Conservation (phyloP, 1,140 invertebrate species). For the Dreissena rostriformis region DNA sequence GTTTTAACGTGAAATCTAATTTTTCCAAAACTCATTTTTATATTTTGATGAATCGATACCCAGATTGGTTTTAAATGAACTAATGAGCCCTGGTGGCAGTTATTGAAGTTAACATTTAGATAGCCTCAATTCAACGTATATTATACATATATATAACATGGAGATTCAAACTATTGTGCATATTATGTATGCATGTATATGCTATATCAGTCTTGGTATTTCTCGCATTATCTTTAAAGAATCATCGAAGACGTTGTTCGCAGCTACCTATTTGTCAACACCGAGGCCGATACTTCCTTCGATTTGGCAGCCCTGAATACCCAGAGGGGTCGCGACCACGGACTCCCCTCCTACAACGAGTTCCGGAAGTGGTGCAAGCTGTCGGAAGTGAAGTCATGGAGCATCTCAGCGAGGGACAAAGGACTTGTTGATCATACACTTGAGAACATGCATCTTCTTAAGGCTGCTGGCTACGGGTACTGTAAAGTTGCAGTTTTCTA, state of each 20-base stretch:
- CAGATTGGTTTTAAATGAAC: too few relatives aligned
- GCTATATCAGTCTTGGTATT: too few relatives aligned
- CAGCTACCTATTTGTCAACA: neutral
- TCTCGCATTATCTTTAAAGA: too few relatives aligned
- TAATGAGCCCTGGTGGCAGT: too few relatives aligned
- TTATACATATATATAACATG: too few relatives aligned
- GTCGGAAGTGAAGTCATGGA: neutral
- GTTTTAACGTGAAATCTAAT: too few relatives aligned
- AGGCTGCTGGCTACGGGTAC: neutral
- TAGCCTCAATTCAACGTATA: too few relatives aligned
- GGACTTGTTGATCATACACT: neutral
- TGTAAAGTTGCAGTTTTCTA: neutral
- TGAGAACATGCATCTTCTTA: neutral
- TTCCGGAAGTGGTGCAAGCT: slow-evolving; percentile 94
- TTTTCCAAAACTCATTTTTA: too few relatives aligned
- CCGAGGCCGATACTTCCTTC: neutral
- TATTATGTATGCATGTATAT: too few relatives aligned
- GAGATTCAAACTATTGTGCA: too few relatives aligned
- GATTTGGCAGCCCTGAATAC: neutral
- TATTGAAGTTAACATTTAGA: too few relatives aligned
- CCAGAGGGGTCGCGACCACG: slow-evolving; percentile 95
- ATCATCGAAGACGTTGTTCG: neutral
- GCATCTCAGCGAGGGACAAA: neutral
- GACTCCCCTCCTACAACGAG: slow-evolving; percentile 92
- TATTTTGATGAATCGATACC: too few relatives aligned